Evolutionary conservation across 1,140 invertebrate species (phyloP), one percentile per base, ranked within the genome.

Genomic region (Drosophila hydei): DNA sequence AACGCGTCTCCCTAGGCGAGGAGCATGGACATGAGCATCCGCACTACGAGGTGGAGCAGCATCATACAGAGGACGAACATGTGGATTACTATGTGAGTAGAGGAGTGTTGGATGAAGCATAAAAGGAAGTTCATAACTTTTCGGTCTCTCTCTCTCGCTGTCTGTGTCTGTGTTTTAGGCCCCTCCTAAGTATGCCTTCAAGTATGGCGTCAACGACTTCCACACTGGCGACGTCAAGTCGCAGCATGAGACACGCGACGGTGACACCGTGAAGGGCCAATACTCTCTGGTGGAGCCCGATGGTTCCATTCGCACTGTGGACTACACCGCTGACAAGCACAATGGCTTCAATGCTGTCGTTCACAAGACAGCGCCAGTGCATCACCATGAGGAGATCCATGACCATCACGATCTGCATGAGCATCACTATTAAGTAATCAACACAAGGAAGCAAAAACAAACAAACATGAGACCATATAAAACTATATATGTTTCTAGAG

Each of bases 291-390:
- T 94, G 25, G 93, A 94, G 72, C 90, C 93, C 21, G 93, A 94
- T 69, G 93, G 94, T 74, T 92, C 93, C 18, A 92, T 91, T 45
- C 90, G 93, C 42, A 93, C 91, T 47, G 93, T 93, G 18, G 92
- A 93, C 70, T 93, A 93, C 68, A 92, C 92, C 4, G 92, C 92
- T 27, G 92, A 93, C 65, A 88, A 91, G 54, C 85, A 90, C 68
- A 93, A 92, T 55, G 92, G 92, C 43, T 94, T 94, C 92, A 94
- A 94, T 91, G 94, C 94, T 42, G 92, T 94, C 19, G 94, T 94
- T n/a, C 93, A 93, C 89, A 94, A 94, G 91, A 93, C 93, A 36
- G 93, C 93, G 33, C 93, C 93, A n/a, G 92, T 92, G 47, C 92
- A 93, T 33, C 88, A 90, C 30, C 81, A 91, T 18, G 85, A 91